These are phyloP conservation scores for Drosophila tripunctata DNA, from an alignment of 2,888 invertebrate genomes.

Conservation along the genomic window DNA sequence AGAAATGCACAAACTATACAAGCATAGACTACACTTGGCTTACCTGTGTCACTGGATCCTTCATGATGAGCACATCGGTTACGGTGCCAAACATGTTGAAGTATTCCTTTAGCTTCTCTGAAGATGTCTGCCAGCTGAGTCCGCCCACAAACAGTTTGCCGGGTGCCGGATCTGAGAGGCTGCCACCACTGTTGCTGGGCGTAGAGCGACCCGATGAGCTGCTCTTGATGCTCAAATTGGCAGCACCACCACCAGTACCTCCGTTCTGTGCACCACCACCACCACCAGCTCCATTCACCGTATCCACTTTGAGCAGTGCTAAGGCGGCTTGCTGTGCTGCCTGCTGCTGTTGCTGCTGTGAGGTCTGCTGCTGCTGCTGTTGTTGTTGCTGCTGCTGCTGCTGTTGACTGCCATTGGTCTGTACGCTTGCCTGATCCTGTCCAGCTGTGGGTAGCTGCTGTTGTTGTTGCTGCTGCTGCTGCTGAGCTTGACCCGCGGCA, in stretches of 20 bases:
- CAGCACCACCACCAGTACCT: conserved; percentile 47
- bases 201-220: conserved; percentile 91
- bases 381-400: conserved; percentile 66
- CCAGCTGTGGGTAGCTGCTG: conserved; percentile 39
- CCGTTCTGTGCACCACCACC: conserved; percentile 52
- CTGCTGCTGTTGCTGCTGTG: conserved; percentile 45
- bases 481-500: conserved; percentile 29
- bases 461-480: conserved; percentile 39
- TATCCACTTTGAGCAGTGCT: conserved; percentile 65
- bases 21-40: conserved; percentile 72
- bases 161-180: conserved; percentile 88
- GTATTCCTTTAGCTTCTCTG: conserved; percentile 95
- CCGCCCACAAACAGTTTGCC: conserved; percentile 96
- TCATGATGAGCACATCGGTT: conserved; percentile 96
- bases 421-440: conserved; percentile 54
- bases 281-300: conserved; percentile 49
- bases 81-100: conserved; percentile 96
- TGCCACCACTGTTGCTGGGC: conserved; percentile 86
- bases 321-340: conserved; percentile 66
- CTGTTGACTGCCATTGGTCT: conserved; percentile 47
- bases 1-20: conserved; percentile 9
- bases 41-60: conserved; percentile 97
- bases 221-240: conserved; percentile 83
- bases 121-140: conserved; percentile 96
- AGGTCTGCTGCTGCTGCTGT: conserved; percentile 50